phyloP scores from a whole-genome alignment of 2,797 vertebrate genomes.

The Tachyglossus aculeatus region DNA sequence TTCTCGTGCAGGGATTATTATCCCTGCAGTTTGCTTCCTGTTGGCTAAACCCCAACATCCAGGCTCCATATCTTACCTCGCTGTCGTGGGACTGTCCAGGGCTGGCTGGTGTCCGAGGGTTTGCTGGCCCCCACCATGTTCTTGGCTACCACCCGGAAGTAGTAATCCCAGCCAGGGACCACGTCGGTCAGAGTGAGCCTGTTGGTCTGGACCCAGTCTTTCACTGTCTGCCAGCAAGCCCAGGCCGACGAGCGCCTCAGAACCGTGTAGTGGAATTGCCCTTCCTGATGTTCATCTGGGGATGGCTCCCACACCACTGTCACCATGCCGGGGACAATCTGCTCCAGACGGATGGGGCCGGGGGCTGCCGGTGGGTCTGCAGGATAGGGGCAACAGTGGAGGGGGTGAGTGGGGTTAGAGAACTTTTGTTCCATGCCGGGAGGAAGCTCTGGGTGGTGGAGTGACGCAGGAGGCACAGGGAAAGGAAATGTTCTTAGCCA shows the following conservation, averaged over 20 bases:
- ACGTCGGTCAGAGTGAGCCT: conserved; percentile 84
- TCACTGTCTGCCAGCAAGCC: conserved; percentile 78
- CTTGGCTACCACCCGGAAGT: conserved; percentile 86
- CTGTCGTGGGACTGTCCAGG: conserved; percentile 77
- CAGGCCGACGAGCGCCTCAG: conserved; percentile 78
- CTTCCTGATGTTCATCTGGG: conserved; percentile 79
- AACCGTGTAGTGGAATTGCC: conserved; percentile 80
- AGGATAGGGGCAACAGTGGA: not conserved
- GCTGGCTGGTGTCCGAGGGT: conserved; percentile 80
- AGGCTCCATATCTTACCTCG: conserved; percentile 79
- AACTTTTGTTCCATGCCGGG: no score
- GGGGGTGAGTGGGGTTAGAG: no score
- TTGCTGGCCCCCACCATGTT: conserved; percentile 82
- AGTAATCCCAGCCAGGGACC: conserved; percentile 85
- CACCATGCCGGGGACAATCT: conserved; percentile 83
- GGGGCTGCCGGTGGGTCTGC: conserved; percentile 83
- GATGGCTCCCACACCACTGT: conserved; percentile 86
- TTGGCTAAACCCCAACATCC: no score
- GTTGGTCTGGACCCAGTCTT: conserved; percentile 84
- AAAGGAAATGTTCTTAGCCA: no score
- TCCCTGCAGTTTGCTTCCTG: no score
- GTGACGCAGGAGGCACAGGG: no score
- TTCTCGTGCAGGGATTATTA: no score
- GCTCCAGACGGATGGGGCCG: conserved; percentile 78
- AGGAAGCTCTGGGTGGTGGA: no score